A percentile compares a stretch with the other conserved stretches of the same genome.
Evolutionary conservation across 2,888 invertebrate species (phyloP).

Genomic region (Halictus quadricinctus): DNA sequence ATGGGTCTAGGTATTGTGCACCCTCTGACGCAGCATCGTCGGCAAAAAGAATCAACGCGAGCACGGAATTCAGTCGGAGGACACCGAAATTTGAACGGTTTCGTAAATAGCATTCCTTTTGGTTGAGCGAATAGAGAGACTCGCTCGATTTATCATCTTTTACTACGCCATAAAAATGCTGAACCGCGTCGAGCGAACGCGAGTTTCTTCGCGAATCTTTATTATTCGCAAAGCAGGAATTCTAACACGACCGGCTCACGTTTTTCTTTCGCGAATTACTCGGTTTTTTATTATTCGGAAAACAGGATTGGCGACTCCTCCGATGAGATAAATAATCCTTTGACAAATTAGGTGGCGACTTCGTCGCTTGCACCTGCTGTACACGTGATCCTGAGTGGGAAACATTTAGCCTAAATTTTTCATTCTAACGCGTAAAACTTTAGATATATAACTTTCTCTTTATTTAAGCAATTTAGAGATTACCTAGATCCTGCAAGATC

Average conservation of each 20-base stretch:
- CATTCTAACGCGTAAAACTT: background rate
- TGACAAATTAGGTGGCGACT: background rate
- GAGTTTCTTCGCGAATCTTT: constrained; percentile 1
- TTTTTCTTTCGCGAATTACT: background rate
- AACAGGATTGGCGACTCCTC: background rate
- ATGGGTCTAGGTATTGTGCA: background rate
- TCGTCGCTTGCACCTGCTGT: background rate
- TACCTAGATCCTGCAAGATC: background rate
- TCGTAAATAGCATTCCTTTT: constrained; percentile 38
- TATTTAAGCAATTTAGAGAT: too few relatives aligned
- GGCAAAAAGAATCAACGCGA: constrained; percentile 34
- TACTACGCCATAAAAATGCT: background rate
- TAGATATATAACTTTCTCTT: too few relatives aligned
- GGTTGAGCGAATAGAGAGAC: background rate
- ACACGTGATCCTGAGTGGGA: background rate
- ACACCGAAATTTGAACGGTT: constrained; percentile 44
- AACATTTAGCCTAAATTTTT: background rate
- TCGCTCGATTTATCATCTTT: background rate
- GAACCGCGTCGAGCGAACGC: background rate
- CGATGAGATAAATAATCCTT: background rate
- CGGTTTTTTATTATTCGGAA: constrained; percentile 4
- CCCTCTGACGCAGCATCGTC: constrained; percentile 28
- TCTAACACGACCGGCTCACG: background rate
- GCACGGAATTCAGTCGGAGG: constrained; percentile 34
- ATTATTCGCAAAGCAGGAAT: constrained; percentile 8